A percentile compares a stretch with the other conserved stretches of the same genome.
phyloP scores from a whole-genome alignment of 2,888 invertebrate genomes.

The Lithosia quadra region DNA sequence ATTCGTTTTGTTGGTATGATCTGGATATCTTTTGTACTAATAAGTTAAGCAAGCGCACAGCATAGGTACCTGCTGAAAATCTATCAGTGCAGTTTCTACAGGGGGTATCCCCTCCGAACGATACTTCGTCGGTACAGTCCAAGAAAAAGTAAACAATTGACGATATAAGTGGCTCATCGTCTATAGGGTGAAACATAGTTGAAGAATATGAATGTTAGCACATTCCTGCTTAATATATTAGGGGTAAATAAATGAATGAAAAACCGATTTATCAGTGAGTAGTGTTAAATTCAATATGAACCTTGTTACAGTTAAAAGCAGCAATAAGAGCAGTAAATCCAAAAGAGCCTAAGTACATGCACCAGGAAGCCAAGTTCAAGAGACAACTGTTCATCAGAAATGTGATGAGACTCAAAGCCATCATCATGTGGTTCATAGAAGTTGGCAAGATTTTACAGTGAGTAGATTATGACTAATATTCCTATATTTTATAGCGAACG shows the following conservation, averaged over 20 bases:
- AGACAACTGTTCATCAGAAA: constrained; percentile 97
- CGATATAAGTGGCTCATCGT: too few species aligned
- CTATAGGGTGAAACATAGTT: too few species aligned
- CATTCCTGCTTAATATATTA: not conserved
- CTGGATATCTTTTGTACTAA: too few species aligned
- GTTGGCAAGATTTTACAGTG: constrained; percentile 96
- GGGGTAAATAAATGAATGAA: not conserved
- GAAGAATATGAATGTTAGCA: not conserved
- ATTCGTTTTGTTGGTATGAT: not conserved
- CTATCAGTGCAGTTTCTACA: too few species aligned
- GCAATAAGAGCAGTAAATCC: constrained; percentile 97
- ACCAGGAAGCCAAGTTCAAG: constrained; percentile 98
- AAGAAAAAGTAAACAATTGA: too few species aligned
- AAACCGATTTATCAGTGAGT: not conserved
- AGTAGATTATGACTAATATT: constrained; percentile 51
- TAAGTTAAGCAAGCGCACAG: not conserved
- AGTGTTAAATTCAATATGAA: not conserved
- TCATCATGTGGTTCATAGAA: constrained; percentile 96
- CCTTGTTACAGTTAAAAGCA: constrained; percentile 89
- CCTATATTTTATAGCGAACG: not conserved
- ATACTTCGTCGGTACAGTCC: too few species aligned
- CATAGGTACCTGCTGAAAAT: not conserved
- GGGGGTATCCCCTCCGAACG: too few species aligned
- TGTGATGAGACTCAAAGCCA: constrained; percentile 96
- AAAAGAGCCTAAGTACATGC: constrained; percentile 97